Evolutionary conservation across 2,888 invertebrate genomes (phyloP).

Genomic region (Agrochola litura): DNA sequence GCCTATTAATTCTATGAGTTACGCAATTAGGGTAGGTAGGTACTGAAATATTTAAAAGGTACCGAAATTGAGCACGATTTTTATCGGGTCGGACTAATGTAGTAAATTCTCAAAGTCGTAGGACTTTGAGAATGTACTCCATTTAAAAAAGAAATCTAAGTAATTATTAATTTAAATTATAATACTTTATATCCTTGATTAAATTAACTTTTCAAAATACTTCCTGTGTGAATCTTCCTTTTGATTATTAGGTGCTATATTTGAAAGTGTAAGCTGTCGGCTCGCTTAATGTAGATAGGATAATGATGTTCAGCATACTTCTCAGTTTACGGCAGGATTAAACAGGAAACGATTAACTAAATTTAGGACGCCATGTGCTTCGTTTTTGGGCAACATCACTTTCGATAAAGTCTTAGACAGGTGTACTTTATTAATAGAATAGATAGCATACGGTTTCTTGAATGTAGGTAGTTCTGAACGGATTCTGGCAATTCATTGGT

Average conservation of each 20-base stretch:
- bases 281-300: conserved; percentile 56
- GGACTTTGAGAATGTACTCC: neutral
- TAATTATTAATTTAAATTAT: neutral
- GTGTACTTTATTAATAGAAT: conserved; percentile 68
- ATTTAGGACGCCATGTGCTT: conserved; percentile 82
- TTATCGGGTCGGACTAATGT: neutral
- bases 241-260: neutral
- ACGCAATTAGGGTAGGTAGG: too few relatives aligned
- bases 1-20: too few relatives aligned
- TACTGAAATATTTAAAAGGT: neutral
- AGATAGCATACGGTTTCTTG: conserved; percentile 18
- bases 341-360: conserved; percentile 83
- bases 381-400: conserved; percentile 71
- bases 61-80: neutral
- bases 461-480: neutral
- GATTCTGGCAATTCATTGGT: neutral
- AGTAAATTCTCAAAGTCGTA: too few relatives aligned
- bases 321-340: conserved; percentile 73
- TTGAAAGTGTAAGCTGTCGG: conserved; percentile 12
- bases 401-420: conserved; percentile 74
- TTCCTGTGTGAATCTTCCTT: neutral
- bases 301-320: conserved; percentile 49
- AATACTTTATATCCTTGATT: neutral
- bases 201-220: neutral
- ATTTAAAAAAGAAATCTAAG: neutral